Evolutionary conservation across 2,888 invertebrate genomes (phyloP).

Genomic region (Stenolophus ochropezus): DNA sequence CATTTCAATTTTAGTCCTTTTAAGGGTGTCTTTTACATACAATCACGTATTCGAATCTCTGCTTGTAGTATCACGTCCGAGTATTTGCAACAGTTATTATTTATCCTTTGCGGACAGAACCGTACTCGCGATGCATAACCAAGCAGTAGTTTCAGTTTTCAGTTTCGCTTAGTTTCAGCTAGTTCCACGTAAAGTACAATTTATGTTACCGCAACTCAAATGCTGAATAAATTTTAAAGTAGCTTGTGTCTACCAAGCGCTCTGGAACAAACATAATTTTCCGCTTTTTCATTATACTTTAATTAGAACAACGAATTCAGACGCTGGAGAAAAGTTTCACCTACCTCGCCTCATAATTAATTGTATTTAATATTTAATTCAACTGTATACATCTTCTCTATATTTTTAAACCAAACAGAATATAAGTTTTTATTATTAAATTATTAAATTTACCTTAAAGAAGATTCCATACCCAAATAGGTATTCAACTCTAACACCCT

Average conservation of each 20-base stretch:
- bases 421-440: too few relatives aligned
- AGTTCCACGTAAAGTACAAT: background rate
- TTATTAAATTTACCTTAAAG: too few relatives aligned
- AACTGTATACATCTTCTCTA: too few relatives aligned
- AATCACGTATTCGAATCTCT: background rate
- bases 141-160: conserved; percentile 1
- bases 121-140: background rate
- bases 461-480: too few relatives aligned
- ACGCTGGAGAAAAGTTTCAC: background rate
- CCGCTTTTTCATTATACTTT: background rate
- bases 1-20: too few relatives aligned
- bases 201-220: conserved; percentile 31
- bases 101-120: background rate
- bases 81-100: background rate
- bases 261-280: background rate
- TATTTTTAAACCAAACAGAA: too few relatives aligned
- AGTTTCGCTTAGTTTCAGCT: background rate
- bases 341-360: background rate
- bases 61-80: background rate
- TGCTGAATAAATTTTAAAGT: conserved; percentile 23
- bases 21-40: too few relatives aligned
- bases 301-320: background rate
- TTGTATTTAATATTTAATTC: background rate
- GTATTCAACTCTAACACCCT: too few relatives aligned
- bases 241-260: background rate